phyloP scores from a whole-genome alignment of 2,888 invertebrate genomes.

The Herminia tarsipennalis region DNA sequence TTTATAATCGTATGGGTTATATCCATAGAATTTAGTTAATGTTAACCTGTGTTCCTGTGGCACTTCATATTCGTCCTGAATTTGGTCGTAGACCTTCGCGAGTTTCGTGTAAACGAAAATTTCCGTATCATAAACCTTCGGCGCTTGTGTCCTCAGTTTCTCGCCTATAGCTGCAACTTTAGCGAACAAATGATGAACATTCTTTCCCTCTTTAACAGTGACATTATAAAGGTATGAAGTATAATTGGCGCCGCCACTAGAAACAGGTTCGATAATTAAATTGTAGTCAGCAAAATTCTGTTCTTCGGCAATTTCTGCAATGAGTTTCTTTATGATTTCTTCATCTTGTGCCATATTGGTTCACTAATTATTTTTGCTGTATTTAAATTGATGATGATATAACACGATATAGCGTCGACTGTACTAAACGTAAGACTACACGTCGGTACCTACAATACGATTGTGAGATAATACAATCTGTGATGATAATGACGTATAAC shows the following conservation, averaged over 20 bases:
- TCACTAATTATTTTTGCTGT: background rate
- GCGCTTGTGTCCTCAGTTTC: slow-evolving; percentile 41
- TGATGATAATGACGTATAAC: too few species aligned
- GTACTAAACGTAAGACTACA: too few species aligned
- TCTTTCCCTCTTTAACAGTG: slow-evolving; percentile 28
- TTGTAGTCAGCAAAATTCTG: slow-evolving; percentile 36
- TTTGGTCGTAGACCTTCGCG: slow-evolving; percentile 41
- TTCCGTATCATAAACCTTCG: slow-evolving; percentile 55
- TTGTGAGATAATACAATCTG: too few species aligned
- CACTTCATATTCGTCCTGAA: slow-evolving; percentile 51
- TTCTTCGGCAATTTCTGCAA: slow-evolving; percentile 37
- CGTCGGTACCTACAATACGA: too few species aligned
- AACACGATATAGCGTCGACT: too few species aligned
- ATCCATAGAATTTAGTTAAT: slow-evolving; percentile 59
- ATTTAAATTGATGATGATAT: background rate
- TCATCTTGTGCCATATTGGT: slow-evolving; percentile 19
- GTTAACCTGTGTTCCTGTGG: slow-evolving; percentile 48
- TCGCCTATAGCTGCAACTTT: slow-evolving; percentile 60
- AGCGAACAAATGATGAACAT: slow-evolving; percentile 52
- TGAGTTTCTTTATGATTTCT: slow-evolving; percentile 13
- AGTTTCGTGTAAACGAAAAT: slow-evolving; percentile 55
- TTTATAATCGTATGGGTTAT: slow-evolving; percentile 35
- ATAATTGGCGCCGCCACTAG: slow-evolving; percentile 55
- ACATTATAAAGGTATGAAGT: slow-evolving; percentile 46
- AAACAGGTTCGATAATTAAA: slow-evolving; percentile 34